Evolutionary conservation across 2,888 invertebrate species (phyloP).

Genomic region (Anorthoa munda): DNA sequence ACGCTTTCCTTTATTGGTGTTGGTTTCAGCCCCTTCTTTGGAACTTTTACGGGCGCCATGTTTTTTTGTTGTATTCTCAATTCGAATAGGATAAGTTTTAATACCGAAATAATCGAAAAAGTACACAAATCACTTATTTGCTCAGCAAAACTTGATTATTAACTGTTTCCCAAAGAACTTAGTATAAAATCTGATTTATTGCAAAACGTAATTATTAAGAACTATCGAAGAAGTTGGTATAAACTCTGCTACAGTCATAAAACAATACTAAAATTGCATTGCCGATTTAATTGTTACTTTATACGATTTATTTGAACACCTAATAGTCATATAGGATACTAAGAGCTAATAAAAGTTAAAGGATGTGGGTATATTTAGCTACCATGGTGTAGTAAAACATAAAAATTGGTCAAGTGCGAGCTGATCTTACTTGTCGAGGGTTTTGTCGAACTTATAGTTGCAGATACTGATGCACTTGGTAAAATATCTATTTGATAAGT

Average conservation of each 20-base stretch:
- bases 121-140: background rate
- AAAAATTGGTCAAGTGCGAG: constrained; percentile 6
- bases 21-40: too few relatives aligned
- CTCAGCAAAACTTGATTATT: background rate
- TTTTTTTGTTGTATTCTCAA: too few relatives aligned
- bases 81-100: too few relatives aligned
- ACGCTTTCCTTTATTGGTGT: too few relatives aligned
- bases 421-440: background rate
- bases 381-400: background rate
- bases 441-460: background rate
- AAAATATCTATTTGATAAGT: background rate
- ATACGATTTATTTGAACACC: constrained; percentile 3
- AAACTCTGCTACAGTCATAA: background rate
- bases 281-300: background rate
- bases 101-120: background rate
- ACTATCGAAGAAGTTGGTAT: too few relatives aligned
- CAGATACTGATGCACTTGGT: background rate
- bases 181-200: background rate
- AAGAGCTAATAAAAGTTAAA: background rate
- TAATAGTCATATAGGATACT: background rate
- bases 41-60: too few relatives aligned
- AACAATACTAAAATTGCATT: background rate
- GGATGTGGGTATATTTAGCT: background rate
- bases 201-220: too few relatives aligned
- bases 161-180: background rate